These are phyloP conservation scores for Daptonema setosum DNA, from an alignment of 2,888 invertebrate genomes.

Conservation along the genomic window DNA sequence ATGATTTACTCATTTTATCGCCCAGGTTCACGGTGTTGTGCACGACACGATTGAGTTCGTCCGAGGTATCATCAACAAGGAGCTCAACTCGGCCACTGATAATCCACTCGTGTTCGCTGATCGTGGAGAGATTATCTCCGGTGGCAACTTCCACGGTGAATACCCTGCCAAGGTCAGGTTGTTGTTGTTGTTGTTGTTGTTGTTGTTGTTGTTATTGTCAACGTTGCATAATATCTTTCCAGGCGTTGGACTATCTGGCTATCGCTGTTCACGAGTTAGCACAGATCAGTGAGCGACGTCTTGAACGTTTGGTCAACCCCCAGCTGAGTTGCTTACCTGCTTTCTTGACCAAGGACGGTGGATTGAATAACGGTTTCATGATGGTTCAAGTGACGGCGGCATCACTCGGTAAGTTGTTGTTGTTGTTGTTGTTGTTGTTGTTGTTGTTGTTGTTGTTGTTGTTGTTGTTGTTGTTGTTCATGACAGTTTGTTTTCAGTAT, in stretches of 20 bases:
- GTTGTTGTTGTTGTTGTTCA: background rate
- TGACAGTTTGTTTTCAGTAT: conserved; percentile 37
- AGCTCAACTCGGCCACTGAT: conserved; percentile 45
- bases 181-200: background rate
- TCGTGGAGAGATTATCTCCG: conserved; percentile 42
- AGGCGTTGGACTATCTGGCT: conserved; percentile 42
- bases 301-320: conserved; percentile 43
- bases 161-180: conserved; percentile 42
- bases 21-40: conserved; percentile 44
- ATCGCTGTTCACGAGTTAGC: conserved; percentile 44
- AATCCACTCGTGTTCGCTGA: conserved; percentile 42
- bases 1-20: conserved; percentile 8
- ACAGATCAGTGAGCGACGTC: conserved; percentile 43
- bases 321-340: conserved; percentile 43
- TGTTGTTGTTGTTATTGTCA: background rate
- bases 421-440: conserved; percentile 4
- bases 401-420: conserved; percentile 34
- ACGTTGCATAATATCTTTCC: background rate
- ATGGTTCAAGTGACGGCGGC: conserved; percentile 46
- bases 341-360: conserved; percentile 43
- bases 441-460: too few relatives aligned
- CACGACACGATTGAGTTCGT: conserved; percentile 45
- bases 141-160: conserved; percentile 48
- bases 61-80: conserved; percentile 35
- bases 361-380: conserved; percentile 48